phyloP scores from a whole-genome alignment of 2,797 vertebrate species.

The Anisognathus igniventris region DNA sequence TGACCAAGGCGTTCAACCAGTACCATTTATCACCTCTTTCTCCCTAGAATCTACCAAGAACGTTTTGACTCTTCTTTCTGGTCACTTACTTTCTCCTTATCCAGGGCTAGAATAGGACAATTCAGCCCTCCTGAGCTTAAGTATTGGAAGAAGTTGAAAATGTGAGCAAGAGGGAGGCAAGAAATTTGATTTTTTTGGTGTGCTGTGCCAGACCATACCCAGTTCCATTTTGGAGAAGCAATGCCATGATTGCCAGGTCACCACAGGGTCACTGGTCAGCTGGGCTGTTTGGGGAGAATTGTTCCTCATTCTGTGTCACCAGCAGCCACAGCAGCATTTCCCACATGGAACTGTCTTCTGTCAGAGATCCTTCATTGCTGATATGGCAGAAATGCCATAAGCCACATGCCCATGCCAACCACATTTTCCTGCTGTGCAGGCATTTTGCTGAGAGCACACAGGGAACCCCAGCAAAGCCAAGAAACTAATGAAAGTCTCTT shows the following conservation, averaged over 20 bases:
- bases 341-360: background rate
- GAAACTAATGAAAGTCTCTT: conserved; percentile 1
- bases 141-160: background rate
- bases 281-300: background rate
- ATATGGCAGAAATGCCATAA: background rate
- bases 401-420: background rate
- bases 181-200: background rate
- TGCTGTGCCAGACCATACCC: background rate
- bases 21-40: background rate
- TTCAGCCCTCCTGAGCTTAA: background rate
- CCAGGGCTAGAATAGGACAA: background rate
- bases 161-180: background rate
- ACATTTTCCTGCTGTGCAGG: background rate
- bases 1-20: background rate
- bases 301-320: background rate
- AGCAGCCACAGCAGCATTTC: background rate
- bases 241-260: background rate
- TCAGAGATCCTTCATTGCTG: background rate
- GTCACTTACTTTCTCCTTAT: background rate
- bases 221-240: background rate
- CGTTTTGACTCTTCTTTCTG: background rate
- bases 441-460: background rate
- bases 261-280: background rate
- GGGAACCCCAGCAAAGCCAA: background rate
- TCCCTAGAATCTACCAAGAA: background rate